Evolutionary conservation across 2,888 invertebrate species (phyloP), one percentile per base, ranked within the genome.

Genomic region (Trissoscelio sp.): DNA sequence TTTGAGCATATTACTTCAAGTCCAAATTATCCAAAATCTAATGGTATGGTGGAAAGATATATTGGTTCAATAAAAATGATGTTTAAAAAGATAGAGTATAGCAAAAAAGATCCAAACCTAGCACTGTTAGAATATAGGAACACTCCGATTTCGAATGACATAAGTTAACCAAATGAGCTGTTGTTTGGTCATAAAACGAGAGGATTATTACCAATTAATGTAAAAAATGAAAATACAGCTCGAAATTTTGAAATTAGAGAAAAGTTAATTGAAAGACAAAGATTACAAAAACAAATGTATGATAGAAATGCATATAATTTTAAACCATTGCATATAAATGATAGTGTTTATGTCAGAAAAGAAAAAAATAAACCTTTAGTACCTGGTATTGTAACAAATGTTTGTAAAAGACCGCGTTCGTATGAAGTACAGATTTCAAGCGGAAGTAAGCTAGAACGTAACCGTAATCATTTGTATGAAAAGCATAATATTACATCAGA

Each of bases 91-190:
- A 46, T 64, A 3, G 79, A 83, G 48, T 39, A 78, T 34, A 62
- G 64, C 14, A 51, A 60, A 11, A 77, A 51, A 51, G 83, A 84
- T 79, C 48, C 79, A 20, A 18, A 14, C 14, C 22, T 81, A 39
- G 79, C 73, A 6, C 55, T 84, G 6, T 51, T 85, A 6, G 83
- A 85, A 58, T 85, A 85, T 66, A 48, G 85, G 34, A 84, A 82
- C 20, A 83, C 82, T 18, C 86, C 83, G n/a, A 81, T 85, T 2
- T 53, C 58, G 12, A 74, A 66, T 4, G 64, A 75, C 2, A 57
- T 73, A 9, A 39, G 16, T 12, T 83, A 84, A 3, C 85, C 85
- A 12, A 74, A 79, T 31, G 74, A 84, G 62, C 20, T 84, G 9
- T 18, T 85, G 20, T 74, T 83, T 24, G 66, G 70, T 42, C 46